Base-by-base conservation (phyloP, 1,140 invertebrate species). In the Bilobella aurantiaca region DNA sequence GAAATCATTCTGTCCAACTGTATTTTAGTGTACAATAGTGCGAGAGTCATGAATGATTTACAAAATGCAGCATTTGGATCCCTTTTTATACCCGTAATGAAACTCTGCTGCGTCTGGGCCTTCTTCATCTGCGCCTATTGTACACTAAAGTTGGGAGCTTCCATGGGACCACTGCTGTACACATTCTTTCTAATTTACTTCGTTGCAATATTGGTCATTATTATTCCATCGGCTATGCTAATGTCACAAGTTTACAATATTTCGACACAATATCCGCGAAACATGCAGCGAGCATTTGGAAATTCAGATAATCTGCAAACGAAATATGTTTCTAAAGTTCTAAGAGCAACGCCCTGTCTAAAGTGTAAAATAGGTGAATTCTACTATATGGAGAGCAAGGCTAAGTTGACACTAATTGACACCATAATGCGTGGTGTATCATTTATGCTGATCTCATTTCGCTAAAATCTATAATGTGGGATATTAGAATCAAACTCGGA, bases 311-410 rank as follows among this genome's bases (percentile, higher is more conserved):
- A 12, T 42, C 18, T 42, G 18, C 34, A 42, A 42, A 42, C 8
- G 18, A 42, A 42, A 42, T 8, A 42, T 42, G 34, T 12, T 18
- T 12, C 34, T 42, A 18, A 42, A 42, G 34, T 42, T 18, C 34
- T 18, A n/a, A n/a, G n/a, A n/a, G n/a, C n/a, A n/a, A n/a, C 18
- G 34, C 34, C 34, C 18, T 8, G 8, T 42, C 18, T 42, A 42
- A 42, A 42, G 18, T 42, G 34, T 42, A 42, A 42, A 42, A 42
- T 57, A 12, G 53, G 53, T 23, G 53, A 57, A 23, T 57, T 57
- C 21, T 57, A 57, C 53, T 57, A 57, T 23, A 57, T 57, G 53
- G 53, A 57, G 27, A 12, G 53, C 5, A 57, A 57, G 21, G 53
- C 53, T 12, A 57, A 57, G 21, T 23, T 57, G 5, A 57, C 53